A percentile compares a stretch with the other conserved stretches of the same genome.
These are phyloP conservation scores for Nasonia giraulti DNA, from an alignment of 1,140 invertebrate genomes.

Conservation along the genomic window DNA sequence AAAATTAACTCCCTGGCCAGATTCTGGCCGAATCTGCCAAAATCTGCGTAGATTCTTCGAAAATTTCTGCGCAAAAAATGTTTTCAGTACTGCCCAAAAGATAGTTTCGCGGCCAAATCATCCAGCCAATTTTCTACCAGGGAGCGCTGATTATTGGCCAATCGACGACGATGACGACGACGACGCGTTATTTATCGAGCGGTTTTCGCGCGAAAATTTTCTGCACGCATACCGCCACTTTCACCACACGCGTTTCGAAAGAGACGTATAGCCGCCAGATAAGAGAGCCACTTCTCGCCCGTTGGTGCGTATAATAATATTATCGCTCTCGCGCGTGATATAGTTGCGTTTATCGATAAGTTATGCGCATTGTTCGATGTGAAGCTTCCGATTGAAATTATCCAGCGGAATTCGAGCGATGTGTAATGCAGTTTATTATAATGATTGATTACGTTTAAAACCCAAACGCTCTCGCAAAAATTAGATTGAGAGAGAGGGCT, in stretches of 20 bases:
- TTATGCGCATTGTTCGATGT: conserved; percentile 10
- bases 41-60: no score
- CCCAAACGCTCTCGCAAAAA: no score
- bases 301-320: not conserved
- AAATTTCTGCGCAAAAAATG: no score
- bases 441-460: no score
- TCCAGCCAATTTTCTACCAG: no score
- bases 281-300: conserved; percentile 10
- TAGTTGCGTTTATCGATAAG: conserved; percentile 30
- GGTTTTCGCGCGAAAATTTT: conserved; percentile 29
- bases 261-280: conserved; percentile 12
- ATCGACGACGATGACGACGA: not conserved
- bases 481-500: not conserved
- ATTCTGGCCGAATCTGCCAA: no score
- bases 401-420: not conserved
- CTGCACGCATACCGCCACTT: conserved; percentile 15
- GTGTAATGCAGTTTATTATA: not conserved
- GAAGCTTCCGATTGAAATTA: not conserved
- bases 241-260: conserved; percentile 29
- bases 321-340: not conserved
- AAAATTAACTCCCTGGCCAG: no score
- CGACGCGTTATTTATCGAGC: conserved; percentile 37
- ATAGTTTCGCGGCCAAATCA: no score
- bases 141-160: not conserved
- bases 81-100: no score